These are phyloP conservation scores for Amphiprion percula DNA, from an alignment of 2,113 vertebrate genomes.

Conservation along the genomic window DNA sequence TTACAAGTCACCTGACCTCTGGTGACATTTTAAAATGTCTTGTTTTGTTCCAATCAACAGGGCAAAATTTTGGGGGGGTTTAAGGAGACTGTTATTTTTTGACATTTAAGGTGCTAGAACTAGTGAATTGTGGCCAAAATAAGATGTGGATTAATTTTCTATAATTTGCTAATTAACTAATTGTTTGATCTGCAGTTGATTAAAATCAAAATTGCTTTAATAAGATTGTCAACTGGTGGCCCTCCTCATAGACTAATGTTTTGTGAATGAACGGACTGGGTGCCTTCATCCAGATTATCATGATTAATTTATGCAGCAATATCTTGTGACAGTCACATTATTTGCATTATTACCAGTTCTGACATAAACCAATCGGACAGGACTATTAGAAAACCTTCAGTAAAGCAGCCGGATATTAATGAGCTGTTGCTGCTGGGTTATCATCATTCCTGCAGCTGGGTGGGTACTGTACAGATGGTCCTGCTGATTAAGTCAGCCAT, in stretches of 20 bases:
- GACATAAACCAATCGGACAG: background rate
- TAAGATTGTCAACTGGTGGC: background rate
- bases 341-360: background rate
- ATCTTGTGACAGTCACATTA: background rate
- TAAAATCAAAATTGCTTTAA: background rate
- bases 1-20: background rate
- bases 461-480: conserved; percentile 38
- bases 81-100: background rate
- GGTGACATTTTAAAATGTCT: background rate
- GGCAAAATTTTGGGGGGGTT: background rate
- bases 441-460: conserved; percentile 45
- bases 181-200: too few relatives aligned
- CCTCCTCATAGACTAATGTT: too few relatives aligned
- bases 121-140: background rate
- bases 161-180: too few relatives aligned
- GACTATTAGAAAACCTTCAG: background rate
- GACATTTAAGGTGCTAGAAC: background rate
- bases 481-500: conserved; percentile 31
- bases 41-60: background rate
- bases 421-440: conserved; percentile 2
- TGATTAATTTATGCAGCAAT: background rate
- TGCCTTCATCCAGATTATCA: background rate
- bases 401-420: background rate
- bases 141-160: background rate
- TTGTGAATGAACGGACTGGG: background rate